These are phyloP conservation scores for Bombus sylvicola DNA, from an alignment of 1,140 invertebrate species.

Conservation along the genomic window DNA sequence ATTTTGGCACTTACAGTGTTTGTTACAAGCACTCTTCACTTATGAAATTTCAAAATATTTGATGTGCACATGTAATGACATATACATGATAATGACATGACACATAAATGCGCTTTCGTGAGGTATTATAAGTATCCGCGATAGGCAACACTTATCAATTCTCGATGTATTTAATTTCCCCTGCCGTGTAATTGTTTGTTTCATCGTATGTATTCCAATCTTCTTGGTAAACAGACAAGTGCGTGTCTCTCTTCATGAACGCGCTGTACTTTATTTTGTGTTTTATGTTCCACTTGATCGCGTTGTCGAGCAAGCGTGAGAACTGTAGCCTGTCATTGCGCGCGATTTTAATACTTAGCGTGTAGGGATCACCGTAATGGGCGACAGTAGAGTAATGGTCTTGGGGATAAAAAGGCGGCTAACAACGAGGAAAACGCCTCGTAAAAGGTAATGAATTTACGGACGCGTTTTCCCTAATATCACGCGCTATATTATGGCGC, in stretches of 20 bases:
- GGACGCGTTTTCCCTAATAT: not conserved
- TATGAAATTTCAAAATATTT: too few species aligned
- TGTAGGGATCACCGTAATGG: not conserved
- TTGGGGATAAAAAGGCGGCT: not conserved
- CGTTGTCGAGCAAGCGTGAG: not conserved
- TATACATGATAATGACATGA: too few species aligned
- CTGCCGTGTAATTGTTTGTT: not conserved
- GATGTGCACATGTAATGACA: too few species aligned
- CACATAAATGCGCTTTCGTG: not conserved
- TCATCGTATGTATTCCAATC: not conserved
- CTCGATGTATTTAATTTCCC: not conserved
- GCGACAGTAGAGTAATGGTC: not conserved
- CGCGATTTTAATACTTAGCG: slow-evolving; percentile 19
- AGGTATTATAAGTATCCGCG: not conserved
- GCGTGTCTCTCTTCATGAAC: not conserved
- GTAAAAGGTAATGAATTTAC: slow-evolving; percentile 16
- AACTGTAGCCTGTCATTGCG: not conserved
- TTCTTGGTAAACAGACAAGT: not conserved
- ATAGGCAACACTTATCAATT: not conserved
- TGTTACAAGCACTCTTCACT: too few species aligned
- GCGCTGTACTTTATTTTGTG: not conserved
- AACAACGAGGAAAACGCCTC: not conserved
- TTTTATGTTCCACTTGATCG: not conserved
- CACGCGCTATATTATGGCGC: not conserved
- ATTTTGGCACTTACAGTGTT: too few species aligned